Evolutionary conservation across 2,888 invertebrate genomes (phyloP).

Genomic region (Beris morrisii): DNA sequence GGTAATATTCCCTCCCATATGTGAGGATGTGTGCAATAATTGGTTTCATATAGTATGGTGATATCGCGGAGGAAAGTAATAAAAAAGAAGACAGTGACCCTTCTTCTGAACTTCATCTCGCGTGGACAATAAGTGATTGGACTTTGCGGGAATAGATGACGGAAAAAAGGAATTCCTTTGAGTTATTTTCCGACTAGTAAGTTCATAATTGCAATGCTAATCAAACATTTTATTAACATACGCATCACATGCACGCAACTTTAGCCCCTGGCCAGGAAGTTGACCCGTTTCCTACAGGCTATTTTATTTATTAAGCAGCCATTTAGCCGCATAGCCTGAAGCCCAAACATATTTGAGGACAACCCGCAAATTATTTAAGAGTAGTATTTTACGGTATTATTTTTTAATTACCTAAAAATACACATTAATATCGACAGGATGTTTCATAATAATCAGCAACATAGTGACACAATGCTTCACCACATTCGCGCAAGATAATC

Average conservation of each 20-base stretch:
- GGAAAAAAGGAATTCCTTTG: constrained; percentile 29
- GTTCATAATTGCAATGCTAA: constrained; percentile 34
- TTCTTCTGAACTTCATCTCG: constrained; percentile 1
- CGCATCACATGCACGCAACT: not conserved
- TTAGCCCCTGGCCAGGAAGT: constrained; percentile 8
- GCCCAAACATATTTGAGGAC: too few relatives aligned
- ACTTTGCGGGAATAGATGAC: constrained; percentile 4
- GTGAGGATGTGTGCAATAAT: constrained; percentile 24
- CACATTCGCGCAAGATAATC: too few relatives aligned
- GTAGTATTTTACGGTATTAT: too few relatives aligned
- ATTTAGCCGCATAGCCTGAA: not conserved
- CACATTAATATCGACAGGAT: too few relatives aligned
- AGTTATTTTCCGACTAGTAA: constrained; percentile 33
- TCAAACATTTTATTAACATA: constrained; percentile 30
- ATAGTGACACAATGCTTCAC: too few relatives aligned
- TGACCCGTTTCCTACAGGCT: not conserved
- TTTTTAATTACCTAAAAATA: too few relatives aligned
- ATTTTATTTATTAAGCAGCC: constrained; percentile 14
- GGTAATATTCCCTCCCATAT: not conserved
- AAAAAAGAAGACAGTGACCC: constrained; percentile 17
- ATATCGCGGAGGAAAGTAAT: constrained; percentile 21
- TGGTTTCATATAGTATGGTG: constrained; percentile 16
- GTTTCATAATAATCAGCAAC: too few relatives aligned
- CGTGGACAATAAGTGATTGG: not conserved
- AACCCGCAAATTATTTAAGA: too few relatives aligned